Conservation (phyloP, 2,888 invertebrate species). For the Machimus atricapillus region DNA sequence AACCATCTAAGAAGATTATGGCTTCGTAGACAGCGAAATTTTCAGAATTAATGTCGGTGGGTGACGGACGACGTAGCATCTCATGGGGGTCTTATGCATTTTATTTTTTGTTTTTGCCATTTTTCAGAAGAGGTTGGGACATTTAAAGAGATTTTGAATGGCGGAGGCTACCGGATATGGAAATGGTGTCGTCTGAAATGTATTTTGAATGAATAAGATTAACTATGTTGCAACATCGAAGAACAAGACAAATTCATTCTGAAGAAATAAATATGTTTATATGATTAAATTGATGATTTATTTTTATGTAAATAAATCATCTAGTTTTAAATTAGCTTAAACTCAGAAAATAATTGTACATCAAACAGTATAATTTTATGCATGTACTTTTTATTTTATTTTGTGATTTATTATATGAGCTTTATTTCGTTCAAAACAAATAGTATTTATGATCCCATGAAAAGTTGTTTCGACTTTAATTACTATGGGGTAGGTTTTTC, state of each 20-base stretch:
- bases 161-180: neutral
- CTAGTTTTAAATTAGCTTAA: too few species aligned
- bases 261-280: too few species aligned
- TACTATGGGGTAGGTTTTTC: too few species aligned
- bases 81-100: neutral
- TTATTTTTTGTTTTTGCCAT: neutral
- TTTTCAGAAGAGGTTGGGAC: neutral
- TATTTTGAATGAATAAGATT: neutral
- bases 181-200: neutral
- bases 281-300: too few species aligned
- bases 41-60: neutral
- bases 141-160: neutral
- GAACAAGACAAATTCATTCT: neutral
- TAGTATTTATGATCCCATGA: too few species aligned
- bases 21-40: neutral
- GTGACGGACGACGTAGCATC: neutral
- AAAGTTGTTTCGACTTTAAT: too few species aligned
- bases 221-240: neutral
- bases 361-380: too few species aligned
- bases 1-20: neutral
- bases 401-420: too few species aligned
- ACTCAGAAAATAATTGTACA: too few species aligned
- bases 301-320: too few species aligned
- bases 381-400: too few species aligned
- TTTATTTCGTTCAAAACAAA: too few species aligned